Base-by-base conservation (phyloP, 35 echinoderm and acorn worm species). In the Apostichopus californicus region DNA sequence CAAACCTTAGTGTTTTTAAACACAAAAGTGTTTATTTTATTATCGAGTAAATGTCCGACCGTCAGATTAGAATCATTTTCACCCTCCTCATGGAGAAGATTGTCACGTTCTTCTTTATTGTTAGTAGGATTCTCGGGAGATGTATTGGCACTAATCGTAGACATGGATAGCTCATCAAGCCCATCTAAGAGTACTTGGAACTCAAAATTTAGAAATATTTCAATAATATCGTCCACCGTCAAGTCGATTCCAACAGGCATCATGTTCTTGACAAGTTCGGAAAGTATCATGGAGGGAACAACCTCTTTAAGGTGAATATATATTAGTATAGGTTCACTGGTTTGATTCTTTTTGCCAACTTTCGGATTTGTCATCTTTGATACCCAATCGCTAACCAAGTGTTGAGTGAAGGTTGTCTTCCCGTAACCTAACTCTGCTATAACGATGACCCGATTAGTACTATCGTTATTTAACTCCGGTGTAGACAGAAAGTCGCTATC, bases 351-450 rank as follows among this genome's bases (percentile, higher is more conserved):
- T 68, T 17, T 9, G 3, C 5, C 64, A 34, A 3, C 0, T 73
- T 73, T 73, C 3, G 20, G n/a, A n/a, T n/a, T 6, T n/a, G 11
- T 73, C 71, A 73, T 73, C 17, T 68, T 10, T 5, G 17, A 73
- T 25, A 87, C 23, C 86, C 86, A 87, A 12, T 66, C 17, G 15
- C 21, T 10, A 20, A 87, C 86, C 9, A 71, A 28, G 12, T 87
- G 57, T 14, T 87, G 86, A 46, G 86, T 71, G 12, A 71, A 61
- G 20, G 86, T 87, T 87, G 86, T 87, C 23, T 87, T 87, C 78
- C 78, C 78, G 78, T 81, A 81, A 6, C 78, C 78, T 34, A 81
- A 17, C 11, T 81, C 78, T 81, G 78, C 78, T 12, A 15, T 81
- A 53, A 81, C 1, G 8, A 81, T 46, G 21, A 46, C 78, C 28